These are phyloP conservation scores for Neodiprion virginianus DNA, from an alignment of 1,140 invertebrate species.

Conservation along the genomic window DNA sequence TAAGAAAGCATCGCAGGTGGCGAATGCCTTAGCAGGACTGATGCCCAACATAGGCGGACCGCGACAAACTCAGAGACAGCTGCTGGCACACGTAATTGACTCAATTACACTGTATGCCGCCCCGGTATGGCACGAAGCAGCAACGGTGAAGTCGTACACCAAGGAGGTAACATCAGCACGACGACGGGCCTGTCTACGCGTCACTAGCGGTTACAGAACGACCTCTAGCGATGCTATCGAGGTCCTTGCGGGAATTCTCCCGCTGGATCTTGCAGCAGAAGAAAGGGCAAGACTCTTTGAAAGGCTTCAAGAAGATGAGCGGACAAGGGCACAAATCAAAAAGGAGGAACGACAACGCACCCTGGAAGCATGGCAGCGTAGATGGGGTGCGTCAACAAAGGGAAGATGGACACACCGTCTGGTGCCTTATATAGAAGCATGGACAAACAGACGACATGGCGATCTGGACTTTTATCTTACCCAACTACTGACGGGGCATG, in stretches of 20 bases:
- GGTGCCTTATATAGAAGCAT: neutral
- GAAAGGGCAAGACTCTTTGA: conserved; percentile 20
- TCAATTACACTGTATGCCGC: conserved; percentile 14
- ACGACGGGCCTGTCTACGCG: neutral
- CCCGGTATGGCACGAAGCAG: conserved; percentile 8
- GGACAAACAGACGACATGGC: too few species aligned
- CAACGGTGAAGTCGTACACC: neutral
- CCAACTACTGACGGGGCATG: too few species aligned
- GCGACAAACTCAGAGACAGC: conserved; percentile 7
- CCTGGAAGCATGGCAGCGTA: conserved; percentile 22
- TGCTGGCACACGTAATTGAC: conserved; percentile 6
- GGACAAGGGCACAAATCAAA: neutral
- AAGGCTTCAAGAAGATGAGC: conserved; percentile 7
- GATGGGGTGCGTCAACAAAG: conserved; percentile 21
- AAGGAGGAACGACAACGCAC: neutral
- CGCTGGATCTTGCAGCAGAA: conserved; percentile 26
- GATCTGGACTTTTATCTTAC: too few species aligned
- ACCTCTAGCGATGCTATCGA: conserved; percentile 23
- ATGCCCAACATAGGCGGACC: conserved; percentile 20
- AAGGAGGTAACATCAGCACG: neutral
- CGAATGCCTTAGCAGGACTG: neutral
- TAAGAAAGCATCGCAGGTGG: neutral
- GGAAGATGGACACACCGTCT: neutral
- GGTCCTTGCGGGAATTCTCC: conserved; percentile 28
- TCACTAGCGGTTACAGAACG: conserved; percentile 23